These are phyloP conservation scores for Dinomys branickii DNA, from an alignment of 2,113 vertebrate genomes.

Conservation along the genomic window DNA sequence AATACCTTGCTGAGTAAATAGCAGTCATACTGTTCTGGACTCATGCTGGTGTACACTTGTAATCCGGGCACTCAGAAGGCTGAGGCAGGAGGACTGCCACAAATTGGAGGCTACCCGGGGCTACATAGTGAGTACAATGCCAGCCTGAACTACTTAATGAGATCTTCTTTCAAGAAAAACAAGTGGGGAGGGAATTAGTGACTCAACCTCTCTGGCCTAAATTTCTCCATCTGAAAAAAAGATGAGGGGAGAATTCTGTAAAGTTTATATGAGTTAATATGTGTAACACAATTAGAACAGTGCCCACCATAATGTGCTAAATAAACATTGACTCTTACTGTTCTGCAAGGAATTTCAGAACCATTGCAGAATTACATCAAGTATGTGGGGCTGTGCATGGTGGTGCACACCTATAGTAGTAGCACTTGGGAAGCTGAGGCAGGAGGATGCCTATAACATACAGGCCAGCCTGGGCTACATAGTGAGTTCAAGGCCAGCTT, in stretches of 20 bases:
- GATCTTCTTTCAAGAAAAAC: neutral
- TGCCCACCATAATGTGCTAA: neutral
- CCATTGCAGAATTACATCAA: neutral
- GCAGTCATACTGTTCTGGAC: neutral
- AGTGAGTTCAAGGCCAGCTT: too few species aligned
- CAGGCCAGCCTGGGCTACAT: too few species aligned
- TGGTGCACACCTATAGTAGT: too few species aligned
- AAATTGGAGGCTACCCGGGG: neutral
- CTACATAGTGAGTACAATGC: neutral
- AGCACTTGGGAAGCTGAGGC: too few species aligned
- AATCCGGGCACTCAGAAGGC: neutral
- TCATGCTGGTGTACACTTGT: neutral
- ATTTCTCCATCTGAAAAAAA: neutral
- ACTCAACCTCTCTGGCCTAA: neutral
- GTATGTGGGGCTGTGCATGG: neutral
- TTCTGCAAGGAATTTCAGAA: neutral
- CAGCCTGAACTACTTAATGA: neutral
- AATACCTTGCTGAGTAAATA: neutral
- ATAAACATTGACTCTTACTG: neutral
- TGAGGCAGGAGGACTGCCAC: neutral
- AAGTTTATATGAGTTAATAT: neutral
- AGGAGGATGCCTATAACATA: too few species aligned
- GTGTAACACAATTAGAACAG: neutral
- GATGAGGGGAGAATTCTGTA: neutral
- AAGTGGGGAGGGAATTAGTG: neutral